phyloP scores from a whole-genome alignment of 2,888 invertebrate species.

The Scaptomyza caliginosa region DNA sequence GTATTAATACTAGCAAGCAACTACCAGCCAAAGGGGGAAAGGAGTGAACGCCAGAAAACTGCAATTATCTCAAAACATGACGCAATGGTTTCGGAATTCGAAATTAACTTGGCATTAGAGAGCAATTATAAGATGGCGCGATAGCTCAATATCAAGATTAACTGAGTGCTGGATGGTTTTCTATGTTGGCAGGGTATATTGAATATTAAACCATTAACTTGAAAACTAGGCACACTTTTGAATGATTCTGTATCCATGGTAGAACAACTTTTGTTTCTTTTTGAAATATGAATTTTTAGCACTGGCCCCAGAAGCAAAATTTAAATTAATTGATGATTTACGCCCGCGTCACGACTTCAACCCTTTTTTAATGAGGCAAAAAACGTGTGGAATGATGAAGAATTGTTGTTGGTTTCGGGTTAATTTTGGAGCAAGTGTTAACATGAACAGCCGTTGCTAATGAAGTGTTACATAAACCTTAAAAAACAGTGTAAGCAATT shows the following conservation, averaged over 20 bases:
- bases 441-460: conserved; percentile 49
- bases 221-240: too few species aligned
- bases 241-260: too few species aligned
- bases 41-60: conserved; percentile 24
- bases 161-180: neutral
- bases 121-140: conserved; percentile 52
- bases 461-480: conserved; percentile 48
- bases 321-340: conserved; percentile 76
- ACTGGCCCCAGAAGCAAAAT: conserved; percentile 65
- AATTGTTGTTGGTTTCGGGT: conserved; percentile 14
- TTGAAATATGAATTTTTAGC: conserved; percentile 72
- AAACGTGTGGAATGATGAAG: neutral
- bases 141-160: conserved; percentile 24
- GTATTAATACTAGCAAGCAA: conserved; percentile 20
- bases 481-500: neutral
- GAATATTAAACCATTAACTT: neutral
- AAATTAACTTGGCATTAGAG: conserved; percentile 28
- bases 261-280: too few species aligned
- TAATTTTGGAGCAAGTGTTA: conserved; percentile 48
- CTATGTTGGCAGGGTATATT: too few species aligned
- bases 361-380: conserved; percentile 59
- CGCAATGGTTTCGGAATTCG: conserved; percentile 27
- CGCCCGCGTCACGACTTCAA: conserved; percentile 48
- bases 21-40: neutral
- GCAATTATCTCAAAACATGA: conserved; percentile 55